These are phyloP conservation scores for Agrypnia vestita DNA, from an alignment of 1,140 invertebrate genomes.

Conservation along the genomic window DNA sequence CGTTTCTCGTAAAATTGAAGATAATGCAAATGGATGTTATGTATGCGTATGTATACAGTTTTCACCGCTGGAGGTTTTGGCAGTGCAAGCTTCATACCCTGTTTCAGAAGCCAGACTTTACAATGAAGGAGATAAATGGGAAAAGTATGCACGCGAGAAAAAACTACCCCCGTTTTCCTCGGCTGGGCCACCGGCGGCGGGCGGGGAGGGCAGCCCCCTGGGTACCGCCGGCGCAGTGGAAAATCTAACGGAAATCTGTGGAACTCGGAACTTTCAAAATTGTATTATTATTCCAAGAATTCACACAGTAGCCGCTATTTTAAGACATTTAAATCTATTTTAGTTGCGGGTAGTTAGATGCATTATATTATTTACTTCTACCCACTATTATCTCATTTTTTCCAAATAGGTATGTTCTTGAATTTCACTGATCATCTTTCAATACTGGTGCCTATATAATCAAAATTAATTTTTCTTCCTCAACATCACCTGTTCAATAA, in stretches of 20 bases:
- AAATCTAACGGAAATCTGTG: not conserved
- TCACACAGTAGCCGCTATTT: too few relatives aligned
- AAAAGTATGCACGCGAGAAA: slow-evolving; percentile 62
- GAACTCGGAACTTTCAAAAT: not conserved
- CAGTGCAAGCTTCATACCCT: slow-evolving; percentile 33
- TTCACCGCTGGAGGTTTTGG: slow-evolving; percentile 30
- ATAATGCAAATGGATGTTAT: not conserved
- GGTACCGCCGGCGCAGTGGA: slow-evolving; percentile 26
- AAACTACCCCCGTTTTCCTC: slow-evolving; percentile 51
- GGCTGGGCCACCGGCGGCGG: not conserved
- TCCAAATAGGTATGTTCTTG: too few relatives aligned
- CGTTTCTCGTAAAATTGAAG: not conserved
- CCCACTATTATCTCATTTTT: too few relatives aligned
- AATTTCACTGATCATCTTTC: too few relatives aligned
- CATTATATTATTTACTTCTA: too few relatives aligned
- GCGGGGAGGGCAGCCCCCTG: slow-evolving; percentile 2
- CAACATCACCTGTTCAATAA: too few relatives aligned
- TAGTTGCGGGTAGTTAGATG: too few relatives aligned
- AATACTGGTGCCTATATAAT: too few relatives aligned
- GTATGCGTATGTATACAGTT: slow-evolving; percentile 14
- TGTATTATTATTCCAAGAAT: too few relatives aligned
- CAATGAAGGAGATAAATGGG: slow-evolving; percentile 62
- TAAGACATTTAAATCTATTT: too few relatives aligned
- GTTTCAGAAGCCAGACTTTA: slow-evolving; percentile 56
- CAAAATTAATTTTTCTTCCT: too few relatives aligned